Base-by-base conservation (phyloP, 2,797 vertebrate genomes). In the Poecile montanus region DNA sequence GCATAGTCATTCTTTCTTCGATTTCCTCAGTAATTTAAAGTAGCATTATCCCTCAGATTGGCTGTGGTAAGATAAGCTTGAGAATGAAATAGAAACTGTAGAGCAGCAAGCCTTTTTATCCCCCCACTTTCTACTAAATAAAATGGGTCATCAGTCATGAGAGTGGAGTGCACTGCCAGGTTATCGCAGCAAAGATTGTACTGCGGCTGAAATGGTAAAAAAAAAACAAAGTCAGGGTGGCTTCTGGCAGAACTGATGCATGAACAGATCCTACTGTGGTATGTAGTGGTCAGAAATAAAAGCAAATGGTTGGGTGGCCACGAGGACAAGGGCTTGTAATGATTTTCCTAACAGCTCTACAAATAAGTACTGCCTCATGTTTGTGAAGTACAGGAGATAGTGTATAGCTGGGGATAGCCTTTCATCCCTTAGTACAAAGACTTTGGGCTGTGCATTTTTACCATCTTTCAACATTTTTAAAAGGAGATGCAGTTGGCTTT, bases 71-170 rank as follows among this genome's bases (percentile, higher is more conserved):
- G 63, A 88, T 94, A 91, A 84, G 72, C 50, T 53, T 89, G 65
- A 88, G 78, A 72, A 80, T 95, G n/a, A 95, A 91, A 88, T 65
- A 51, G 53, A 67, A 93, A 63, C 67, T 36, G 42, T 77, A 36
- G 22, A 71, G 30, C 29, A 71, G 36, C 66, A 88, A 62, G n/a
- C 21, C 42, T 89, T 82, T 26, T 89, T 16, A 45, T 53, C 10
- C 8, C n/a, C 4, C 20, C 2, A 3, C 29, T 53, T 66, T 77
- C n/a, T 76, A 32, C 62, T 89, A 25, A 53, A 56, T 58, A n/a
- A 89, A 76, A 38, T 16, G 30, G 45, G 22, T 71, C 21, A 34
- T 76, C 47, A 60, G 32, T 53, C 58, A 20, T 48, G 29, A 63
- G 60, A 81, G 25, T 17, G 22, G 13, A 66, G 26, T 16, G 22